Percentiles rank a stretch among this genome's conserved stretches.
Evolutionary conservation across 1,140 invertebrate genomes (phyloP).

Genomic region (Anastrepha obliqua): DNA sequence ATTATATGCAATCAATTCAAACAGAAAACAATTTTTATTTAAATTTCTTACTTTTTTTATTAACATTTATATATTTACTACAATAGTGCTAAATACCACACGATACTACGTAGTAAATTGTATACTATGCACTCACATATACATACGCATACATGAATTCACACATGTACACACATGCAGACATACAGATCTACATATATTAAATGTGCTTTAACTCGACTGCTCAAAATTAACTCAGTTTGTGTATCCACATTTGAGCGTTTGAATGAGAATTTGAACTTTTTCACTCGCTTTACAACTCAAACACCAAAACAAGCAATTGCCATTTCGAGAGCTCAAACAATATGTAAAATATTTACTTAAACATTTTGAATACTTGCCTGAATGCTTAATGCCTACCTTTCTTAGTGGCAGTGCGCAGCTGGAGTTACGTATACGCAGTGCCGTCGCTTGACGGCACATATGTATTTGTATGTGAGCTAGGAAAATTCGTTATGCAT

Average conservation of each 20-base stretch:
- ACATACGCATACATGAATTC: not conserved
- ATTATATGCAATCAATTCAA: constrained; percentile 72
- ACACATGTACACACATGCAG: not conserved
- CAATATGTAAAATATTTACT: not conserved
- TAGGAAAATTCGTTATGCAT: not conserved
- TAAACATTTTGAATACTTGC: not conserved
- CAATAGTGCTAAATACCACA: not conserved
- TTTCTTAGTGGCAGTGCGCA: not conserved
- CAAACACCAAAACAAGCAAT: too few species aligned
- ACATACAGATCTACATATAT: not conserved
- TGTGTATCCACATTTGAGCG: too few species aligned
- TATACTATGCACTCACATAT: not conserved
- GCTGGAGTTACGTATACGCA: not conserved
- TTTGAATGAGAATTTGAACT: too few species aligned
- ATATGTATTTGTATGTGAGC: too few species aligned
- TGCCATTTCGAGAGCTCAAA: too few species aligned
- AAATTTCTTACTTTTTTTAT: constrained; percentile 15
- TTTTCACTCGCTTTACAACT: too few species aligned
- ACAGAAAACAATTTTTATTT: constrained; percentile 22
- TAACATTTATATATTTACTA: constrained; percentile 21
- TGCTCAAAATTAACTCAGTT: not conserved
- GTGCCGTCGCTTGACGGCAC: not conserved
- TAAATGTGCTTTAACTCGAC: not conserved
- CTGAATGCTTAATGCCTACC: not conserved
- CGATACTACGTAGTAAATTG: too few species aligned